These are phyloP conservation scores for Cyanocitta stelleri DNA, from an alignment of 2,113 vertebrate genomes.

Conservation along the genomic window DNA sequence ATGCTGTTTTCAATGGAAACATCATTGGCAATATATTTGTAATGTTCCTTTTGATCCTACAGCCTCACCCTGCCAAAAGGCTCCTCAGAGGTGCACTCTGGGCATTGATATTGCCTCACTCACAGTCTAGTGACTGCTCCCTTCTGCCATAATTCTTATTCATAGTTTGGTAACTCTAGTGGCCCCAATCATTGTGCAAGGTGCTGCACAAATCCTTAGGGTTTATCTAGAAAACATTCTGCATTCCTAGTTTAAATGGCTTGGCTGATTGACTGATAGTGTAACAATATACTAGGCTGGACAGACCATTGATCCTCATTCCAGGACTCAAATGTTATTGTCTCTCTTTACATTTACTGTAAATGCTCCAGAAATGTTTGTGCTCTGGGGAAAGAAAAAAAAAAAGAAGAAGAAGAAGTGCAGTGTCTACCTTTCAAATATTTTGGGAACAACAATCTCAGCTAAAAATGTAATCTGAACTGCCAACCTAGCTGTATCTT, in stretches of 20 bases:
- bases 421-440: not conserved
- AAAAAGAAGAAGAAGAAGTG: not conserved
- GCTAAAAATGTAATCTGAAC: conserved; percentile 1
- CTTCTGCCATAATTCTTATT: conserved; percentile 11
- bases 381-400: not conserved
- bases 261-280: conserved; percentile 33
- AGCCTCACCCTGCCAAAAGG: not conserved
- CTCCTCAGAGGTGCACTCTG: not conserved
- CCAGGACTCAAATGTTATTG: not conserved
- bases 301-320: not conserved
- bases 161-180: not conserved
- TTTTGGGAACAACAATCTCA: not conserved
- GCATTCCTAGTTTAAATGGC: conserved; percentile 25
- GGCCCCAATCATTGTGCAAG: not conserved
- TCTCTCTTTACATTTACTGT: conserved; percentile 30
- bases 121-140: not conserved
- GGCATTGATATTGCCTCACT: not conserved
- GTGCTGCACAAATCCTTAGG: not conserved
- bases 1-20: not conserved
- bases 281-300: not conserved
- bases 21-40: not conserved
- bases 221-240: conserved; percentile 38
- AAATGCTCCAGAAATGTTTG: conserved; percentile 34
- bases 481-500: not conserved
- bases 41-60: not conserved